A percentile compares a stretch with the other conserved stretches of the same genome.
phyloP scores from a whole-genome alignment of 2,797 vertebrate species.

The Neomorphus geoffroyi region DNA sequence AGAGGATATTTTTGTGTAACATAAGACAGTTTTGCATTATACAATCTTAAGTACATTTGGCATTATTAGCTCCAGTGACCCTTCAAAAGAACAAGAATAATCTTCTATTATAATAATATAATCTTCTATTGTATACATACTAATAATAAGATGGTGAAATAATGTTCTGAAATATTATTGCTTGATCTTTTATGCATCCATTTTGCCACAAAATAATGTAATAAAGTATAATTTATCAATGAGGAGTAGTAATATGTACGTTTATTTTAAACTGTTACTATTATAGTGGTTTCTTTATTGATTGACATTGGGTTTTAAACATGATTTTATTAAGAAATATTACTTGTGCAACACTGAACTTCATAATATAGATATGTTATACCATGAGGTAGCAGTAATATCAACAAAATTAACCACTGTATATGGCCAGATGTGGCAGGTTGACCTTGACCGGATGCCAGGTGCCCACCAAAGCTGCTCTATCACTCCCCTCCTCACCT shows the following conservation, averaged over 20 bases:
- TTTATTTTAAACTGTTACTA: not conserved
- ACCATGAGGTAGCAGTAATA: not conserved
- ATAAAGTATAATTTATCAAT: not conserved
- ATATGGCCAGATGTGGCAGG: not conserved
- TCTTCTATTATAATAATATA: too few species aligned
- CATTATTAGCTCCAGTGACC: not conserved
- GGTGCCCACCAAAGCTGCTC: not conserved
- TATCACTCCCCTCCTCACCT: not conserved
- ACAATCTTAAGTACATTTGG: not conserved
- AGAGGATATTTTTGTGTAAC: not conserved
- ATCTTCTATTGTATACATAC: too few species aligned
- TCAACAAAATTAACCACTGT: slow-evolving; percentile 3
- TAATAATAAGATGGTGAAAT: not conserved
- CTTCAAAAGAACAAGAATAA: not conserved
- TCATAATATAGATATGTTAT: slow-evolving; percentile 16
- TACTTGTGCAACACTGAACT: not conserved
- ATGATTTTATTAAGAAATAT: not conserved
- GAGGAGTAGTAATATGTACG: not conserved
- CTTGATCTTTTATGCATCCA: not conserved
- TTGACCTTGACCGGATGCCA: not conserved
- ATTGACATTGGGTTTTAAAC: not conserved
- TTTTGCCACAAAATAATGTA: not conserved
- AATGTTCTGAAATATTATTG: not conserved
- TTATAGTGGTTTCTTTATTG: not conserved
- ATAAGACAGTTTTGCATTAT: not conserved